Evolutionary conservation across 2,888 invertebrate genomes (phyloP).

Genomic region (Minunthozetes semirufus): DNA sequence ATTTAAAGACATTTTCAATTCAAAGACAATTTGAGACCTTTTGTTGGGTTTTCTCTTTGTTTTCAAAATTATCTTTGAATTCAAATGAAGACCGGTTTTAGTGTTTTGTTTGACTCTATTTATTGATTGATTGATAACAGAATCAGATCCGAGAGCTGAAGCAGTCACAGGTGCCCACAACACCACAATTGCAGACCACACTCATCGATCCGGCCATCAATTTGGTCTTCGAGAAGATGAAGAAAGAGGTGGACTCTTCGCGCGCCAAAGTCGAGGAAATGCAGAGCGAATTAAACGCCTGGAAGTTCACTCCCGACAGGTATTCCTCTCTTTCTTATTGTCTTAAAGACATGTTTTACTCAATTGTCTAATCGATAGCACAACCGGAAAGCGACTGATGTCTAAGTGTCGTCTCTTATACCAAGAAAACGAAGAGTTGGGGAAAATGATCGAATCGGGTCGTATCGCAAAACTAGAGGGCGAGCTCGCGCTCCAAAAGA

Average conservation of each 20-base stretch:
- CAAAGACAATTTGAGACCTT: background rate
- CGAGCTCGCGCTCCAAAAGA: conserved; percentile 87
- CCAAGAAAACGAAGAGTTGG: conserved; percentile 95
- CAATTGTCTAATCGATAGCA: conserved; percentile 54
- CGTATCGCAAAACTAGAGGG: conserved; percentile 90
- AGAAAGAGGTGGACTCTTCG: conserved; percentile 78
- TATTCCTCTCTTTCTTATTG: conserved; percentile 45
- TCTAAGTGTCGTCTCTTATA: conserved; percentile 89
- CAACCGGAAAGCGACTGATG: conserved; percentile 95
- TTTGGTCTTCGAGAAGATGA: conserved; percentile 79
- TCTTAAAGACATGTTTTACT: background rate
- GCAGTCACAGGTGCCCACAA: conserved; percentile 72
- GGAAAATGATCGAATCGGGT: conserved; percentile 89
- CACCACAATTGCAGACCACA: conserved; percentile 67
- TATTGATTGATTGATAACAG: conserved; percentile 52
- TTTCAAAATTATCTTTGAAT: background rate
- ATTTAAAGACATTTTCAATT: conserved; percentile 51
- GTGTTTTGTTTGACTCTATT: background rate
- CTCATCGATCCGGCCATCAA: conserved; percentile 93
- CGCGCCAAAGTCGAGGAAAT: conserved; percentile 90
- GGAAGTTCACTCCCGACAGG: conserved; percentile 99
- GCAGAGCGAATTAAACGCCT: conserved; percentile 92
- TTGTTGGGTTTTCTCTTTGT: background rate
- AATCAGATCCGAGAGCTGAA: conserved; percentile 90
- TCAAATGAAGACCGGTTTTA: background rate